Percentiles rank a stretch among this genome's conserved stretches.
Evolutionary conservation across 2,797 vertebrate genomes (phyloP).

Genomic region (Threskiornis aethiopicus): DNA sequence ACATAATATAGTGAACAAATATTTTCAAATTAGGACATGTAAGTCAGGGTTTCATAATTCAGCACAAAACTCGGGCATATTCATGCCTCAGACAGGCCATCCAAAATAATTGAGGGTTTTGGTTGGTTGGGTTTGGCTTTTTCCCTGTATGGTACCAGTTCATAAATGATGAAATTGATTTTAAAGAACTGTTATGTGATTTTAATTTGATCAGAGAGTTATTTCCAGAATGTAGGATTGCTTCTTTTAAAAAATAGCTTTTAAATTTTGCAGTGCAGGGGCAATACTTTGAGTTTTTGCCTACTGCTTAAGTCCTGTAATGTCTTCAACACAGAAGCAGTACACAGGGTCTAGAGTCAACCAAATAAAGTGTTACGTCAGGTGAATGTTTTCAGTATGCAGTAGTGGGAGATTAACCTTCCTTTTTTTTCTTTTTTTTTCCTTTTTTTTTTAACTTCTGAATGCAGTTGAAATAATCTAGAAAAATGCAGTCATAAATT

Average conservation of each 20-base stretch:
- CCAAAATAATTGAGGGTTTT: background rate
- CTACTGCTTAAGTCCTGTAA: background rate
- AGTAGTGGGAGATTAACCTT: background rate
- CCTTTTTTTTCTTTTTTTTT: no score
- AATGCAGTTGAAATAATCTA: background rate
- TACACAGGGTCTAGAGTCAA: background rate
- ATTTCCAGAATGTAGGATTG: background rate
- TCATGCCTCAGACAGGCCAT: background rate
- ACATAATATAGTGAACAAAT: background rate
- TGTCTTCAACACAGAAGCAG: background rate
- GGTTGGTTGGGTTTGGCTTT: background rate
- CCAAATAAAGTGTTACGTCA: background rate
- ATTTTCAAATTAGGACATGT: background rate
- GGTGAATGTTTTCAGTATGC: background rate
- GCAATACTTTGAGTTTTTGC: background rate
- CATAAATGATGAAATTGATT: background rate
- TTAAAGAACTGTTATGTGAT: background rate
- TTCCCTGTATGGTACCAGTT: rapidly evolving
- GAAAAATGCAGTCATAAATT: background rate
- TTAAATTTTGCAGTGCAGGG: background rate
- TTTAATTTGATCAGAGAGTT: background rate
- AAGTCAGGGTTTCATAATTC: background rate
- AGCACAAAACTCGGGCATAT: background rate
- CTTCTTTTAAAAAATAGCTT: background rate
- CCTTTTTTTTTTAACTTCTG: background rate